Conservation (phyloP, 2,888 invertebrate genomes). For the Taphrorychus bicolor region DNA sequence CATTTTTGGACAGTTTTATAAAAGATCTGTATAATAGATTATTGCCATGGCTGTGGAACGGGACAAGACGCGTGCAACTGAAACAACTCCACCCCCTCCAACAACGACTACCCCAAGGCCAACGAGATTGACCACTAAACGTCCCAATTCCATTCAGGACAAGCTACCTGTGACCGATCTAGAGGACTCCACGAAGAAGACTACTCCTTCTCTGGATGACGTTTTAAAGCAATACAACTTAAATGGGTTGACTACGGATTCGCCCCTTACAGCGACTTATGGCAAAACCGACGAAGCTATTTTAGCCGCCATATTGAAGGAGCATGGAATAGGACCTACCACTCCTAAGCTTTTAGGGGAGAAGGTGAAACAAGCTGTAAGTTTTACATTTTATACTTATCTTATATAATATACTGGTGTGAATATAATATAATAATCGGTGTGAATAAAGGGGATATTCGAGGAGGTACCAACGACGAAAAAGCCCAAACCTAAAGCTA, state of each 20-base stretch:
- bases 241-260: conserved; percentile 46
- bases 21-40: no score
- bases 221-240: conserved; percentile 55
- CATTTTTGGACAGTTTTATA: no score
- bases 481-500: conserved; percentile 47
- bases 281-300: conserved; percentile 74
- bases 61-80: conserved; percentile 31
- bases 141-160: conserved; percentile 48
- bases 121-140: conserved; percentile 40
- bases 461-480: conserved; percentile 47
- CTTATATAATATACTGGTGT: no score
- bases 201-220: conserved; percentile 50
- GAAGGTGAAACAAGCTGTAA: conserved; percentile 45
- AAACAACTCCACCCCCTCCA: conserved; percentile 8
- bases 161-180: conserved; percentile 40
- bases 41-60: conserved; percentile 53
- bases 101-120: not conserved
- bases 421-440: no score
- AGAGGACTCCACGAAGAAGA: conserved; percentile 36
- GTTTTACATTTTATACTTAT: conserved; percentile 8
- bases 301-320: conserved; percentile 72
- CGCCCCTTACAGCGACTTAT: conserved; percentile 54
- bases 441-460: conserved; percentile 48
- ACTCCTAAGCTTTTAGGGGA: conserved; percentile 60
- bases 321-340: conserved; percentile 76